These are phyloP conservation scores for Poecilia picta DNA, from an alignment of 2,797 vertebrate genomes.

Conservation along the genomic window DNA sequence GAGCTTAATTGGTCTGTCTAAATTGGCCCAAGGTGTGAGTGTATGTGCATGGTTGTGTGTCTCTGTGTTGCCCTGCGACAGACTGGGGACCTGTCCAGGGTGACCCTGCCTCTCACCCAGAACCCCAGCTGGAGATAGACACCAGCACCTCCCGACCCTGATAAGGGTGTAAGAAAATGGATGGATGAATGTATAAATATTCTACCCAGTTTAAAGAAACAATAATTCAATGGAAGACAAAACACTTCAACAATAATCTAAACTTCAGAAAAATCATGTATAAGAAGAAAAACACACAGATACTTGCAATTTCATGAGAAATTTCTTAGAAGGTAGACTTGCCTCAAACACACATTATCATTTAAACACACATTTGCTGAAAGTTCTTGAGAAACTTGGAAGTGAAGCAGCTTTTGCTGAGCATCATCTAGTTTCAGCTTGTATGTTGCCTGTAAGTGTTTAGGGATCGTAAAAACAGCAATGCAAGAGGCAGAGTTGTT, in stretches of 20 bases:
- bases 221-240: not conserved
- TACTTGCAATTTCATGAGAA: not conserved
- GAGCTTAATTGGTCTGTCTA: too few species aligned
- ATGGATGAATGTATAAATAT: not conserved
- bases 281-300: not conserved
- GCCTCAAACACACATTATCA: not conserved
- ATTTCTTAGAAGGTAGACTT: not conserved
- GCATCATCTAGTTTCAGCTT: slow-evolving; percentile 66
- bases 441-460: slow-evolving; percentile 64
- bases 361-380: not conserved
- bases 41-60: too few species aligned
- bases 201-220: not conserved
- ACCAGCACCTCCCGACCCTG: too few species aligned
- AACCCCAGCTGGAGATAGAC: too few species aligned
- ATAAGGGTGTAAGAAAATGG: too few species aligned
- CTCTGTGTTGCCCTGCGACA: too few species aligned
- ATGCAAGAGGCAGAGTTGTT: slow-evolving; percentile 69
- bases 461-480: slow-evolving; percentile 75
- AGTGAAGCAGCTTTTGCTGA: slow-evolving; percentile 49
- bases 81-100: too few species aligned
- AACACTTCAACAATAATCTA: too few species aligned
- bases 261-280: slow-evolving; percentile 13
- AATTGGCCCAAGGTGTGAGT: too few species aligned
- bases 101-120: too few species aligned
- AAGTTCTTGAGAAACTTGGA: slow-evolving; percentile 50